Evolutionary conservation across 2,797 vertebrate species (phyloP).

Genomic region (Cossypha polioptera): DNA sequence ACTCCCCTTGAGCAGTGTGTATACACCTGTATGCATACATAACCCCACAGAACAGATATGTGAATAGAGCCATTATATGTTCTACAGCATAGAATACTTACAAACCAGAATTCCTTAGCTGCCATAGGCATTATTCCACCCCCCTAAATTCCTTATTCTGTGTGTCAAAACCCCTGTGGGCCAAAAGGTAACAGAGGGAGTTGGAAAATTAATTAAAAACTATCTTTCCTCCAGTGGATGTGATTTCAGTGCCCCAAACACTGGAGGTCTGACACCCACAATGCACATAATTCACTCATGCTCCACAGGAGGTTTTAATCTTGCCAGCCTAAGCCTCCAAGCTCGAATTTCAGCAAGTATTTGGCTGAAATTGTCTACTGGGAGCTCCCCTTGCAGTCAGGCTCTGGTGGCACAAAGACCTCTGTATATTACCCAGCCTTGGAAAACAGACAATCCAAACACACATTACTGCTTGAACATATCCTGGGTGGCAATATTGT

Average conservation of each 20-base stretch:
- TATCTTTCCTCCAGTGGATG: background rate
- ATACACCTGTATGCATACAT: background rate
- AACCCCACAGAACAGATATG: background rate
- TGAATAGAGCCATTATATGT: background rate
- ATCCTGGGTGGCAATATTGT: background rate
- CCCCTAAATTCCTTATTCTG: background rate
- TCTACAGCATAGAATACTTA: background rate
- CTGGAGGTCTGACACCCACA: background rate
- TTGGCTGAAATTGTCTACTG: background rate
- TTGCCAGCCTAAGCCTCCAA: background rate
- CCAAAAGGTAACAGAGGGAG: background rate
- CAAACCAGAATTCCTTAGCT: background rate
- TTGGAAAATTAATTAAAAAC: background rate
- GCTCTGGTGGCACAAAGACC: background rate
- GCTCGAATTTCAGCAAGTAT: background rate
- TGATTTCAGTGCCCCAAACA: background rate
- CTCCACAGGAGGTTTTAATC: background rate
- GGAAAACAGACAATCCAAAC: background rate
- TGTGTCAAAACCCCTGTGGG: background rate
- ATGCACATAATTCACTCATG: background rate
- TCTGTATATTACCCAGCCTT: background rate
- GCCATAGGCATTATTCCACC: background rate
- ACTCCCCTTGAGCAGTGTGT: background rate
- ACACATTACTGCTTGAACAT: background rate
- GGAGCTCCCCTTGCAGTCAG: background rate